Conservation (phyloP, 2,888 invertebrate species). For the Leuctra nigra region DNA sequence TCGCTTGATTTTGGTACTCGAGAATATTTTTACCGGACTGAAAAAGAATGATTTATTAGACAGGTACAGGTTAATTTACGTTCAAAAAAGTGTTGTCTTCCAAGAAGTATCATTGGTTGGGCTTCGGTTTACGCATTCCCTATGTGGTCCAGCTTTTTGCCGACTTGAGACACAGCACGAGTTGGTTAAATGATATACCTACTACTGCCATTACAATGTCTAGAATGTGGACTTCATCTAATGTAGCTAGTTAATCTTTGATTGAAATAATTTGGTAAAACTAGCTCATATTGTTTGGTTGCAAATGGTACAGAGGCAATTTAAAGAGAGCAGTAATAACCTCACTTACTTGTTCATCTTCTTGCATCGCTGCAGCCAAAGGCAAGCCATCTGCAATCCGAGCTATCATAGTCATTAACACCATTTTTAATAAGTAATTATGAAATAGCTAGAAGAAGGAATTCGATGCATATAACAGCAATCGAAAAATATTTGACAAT, state of each 20-base stretch:
- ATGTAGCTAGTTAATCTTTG: too few relatives aligned
- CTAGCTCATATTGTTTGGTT: background rate
- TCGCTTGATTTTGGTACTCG: constrained; percentile 99
- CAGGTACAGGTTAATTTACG: too few relatives aligned
- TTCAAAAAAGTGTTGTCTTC: too few relatives aligned
- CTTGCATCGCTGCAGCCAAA: constrained; percentile 94
- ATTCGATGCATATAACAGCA: background rate
- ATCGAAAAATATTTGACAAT: background rate
- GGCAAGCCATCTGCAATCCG: constrained; percentile 92
- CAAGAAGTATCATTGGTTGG: too few relatives aligned
- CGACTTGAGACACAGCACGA: too few relatives aligned
- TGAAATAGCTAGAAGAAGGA: too few relatives aligned
- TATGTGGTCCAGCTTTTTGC: too few relatives aligned
- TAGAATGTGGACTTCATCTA: too few relatives aligned
- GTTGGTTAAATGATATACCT: too few relatives aligned
- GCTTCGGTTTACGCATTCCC: too few relatives aligned
- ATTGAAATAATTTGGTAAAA: too few relatives aligned
- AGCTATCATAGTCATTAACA: constrained; percentile 96
- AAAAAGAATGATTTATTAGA: constrained; percentile 37
- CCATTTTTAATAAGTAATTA: constrained; percentile 58
- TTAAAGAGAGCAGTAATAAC: background rate
- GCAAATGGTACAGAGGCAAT: background rate
- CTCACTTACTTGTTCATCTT: constrained; percentile 83
- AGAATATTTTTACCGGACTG: constrained; percentile 89
- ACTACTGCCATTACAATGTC: too few relatives aligned